Percentiles rank a stretch among this genome's conserved stretches.
phyloP scores from a whole-genome alignment of 2,113 vertebrate genomes.

The Dissostichus mawsoni region DNA sequence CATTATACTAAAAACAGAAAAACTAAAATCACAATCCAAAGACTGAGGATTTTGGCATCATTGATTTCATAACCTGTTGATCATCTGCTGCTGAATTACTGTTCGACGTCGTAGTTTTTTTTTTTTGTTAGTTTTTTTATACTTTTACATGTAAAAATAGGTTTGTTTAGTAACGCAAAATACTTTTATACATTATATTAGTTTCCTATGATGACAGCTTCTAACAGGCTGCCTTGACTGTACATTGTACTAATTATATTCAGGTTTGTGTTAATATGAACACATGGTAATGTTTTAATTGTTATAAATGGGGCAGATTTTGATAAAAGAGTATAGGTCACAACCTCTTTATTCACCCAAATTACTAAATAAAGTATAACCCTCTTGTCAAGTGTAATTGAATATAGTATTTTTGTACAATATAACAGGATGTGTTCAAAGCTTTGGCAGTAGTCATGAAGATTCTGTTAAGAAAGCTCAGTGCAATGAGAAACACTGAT shows the following conservation, averaged over 20 bases:
- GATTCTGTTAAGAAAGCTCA: neutral
- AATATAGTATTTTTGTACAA: neutral
- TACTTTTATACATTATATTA: constrained; percentile 34
- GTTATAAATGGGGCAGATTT: neutral
- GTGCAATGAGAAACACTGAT: constrained; percentile 2
- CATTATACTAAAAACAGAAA: too few relatives aligned
- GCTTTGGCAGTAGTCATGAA: constrained; percentile 52
- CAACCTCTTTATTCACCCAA: neutral
- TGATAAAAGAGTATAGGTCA: neutral
- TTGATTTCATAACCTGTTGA: neutral
- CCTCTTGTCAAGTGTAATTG: neutral
- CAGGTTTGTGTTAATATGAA: neutral
- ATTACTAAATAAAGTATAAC: neutral
- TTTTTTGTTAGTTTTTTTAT: too few relatives aligned
- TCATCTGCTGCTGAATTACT: neutral
- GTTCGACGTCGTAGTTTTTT: neutral
- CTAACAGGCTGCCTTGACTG: neutral
- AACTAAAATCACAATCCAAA: neutral
- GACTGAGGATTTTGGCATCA: constrained; percentile 23
- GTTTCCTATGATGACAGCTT: neutral
- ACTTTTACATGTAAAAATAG: constrained; percentile 51
- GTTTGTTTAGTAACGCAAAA: constrained; percentile 49
- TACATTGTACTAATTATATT: neutral
- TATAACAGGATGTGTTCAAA: neutral
- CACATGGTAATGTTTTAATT: neutral